phyloP scores from a whole-genome alignment of 1,140 invertebrate genomes.

The Mamestra configurata region DNA sequence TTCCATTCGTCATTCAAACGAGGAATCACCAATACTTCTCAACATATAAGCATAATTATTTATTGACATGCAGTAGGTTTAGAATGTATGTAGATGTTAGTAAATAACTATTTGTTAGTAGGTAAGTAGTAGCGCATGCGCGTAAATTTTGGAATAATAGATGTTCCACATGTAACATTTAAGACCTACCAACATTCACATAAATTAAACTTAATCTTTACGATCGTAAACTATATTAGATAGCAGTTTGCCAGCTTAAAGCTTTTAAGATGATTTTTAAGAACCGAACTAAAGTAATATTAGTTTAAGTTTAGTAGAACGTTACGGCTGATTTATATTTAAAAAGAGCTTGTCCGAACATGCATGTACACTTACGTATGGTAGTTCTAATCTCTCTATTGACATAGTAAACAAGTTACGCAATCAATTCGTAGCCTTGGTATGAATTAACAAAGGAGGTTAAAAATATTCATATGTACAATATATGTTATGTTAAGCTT shows the following conservation, averaged over 20 bases:
- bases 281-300: constrained; percentile 5
- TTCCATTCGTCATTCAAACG: too few species aligned
- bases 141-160: background rate
- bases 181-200: background rate
- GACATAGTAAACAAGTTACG: constrained; percentile 58
- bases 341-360: constrained; percentile 34
- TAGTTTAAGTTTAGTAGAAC: constrained; percentile 34
- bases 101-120: background rate
- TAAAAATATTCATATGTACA: constrained; percentile 37
- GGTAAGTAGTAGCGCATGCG: background rate
- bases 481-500: constrained; percentile 1
- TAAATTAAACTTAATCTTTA: background rate
- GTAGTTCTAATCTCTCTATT: constrained; percentile 54
- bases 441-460: background rate
- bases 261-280: background rate
- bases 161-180: background rate
- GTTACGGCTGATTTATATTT: constrained; percentile 33
- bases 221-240: background rate
- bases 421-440: constrained; percentile 46
- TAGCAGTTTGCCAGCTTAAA: background rate
- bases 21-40: too few species aligned
- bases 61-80: too few species aligned
- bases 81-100: too few species aligned
- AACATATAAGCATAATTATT: too few species aligned
- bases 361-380: constrained; percentile 10